Percentiles rank a stretch among this genome's conserved stretches.
phyloP scores from a whole-genome alignment of 2,113 vertebrate species.

The Junco hyemalis region DNA sequence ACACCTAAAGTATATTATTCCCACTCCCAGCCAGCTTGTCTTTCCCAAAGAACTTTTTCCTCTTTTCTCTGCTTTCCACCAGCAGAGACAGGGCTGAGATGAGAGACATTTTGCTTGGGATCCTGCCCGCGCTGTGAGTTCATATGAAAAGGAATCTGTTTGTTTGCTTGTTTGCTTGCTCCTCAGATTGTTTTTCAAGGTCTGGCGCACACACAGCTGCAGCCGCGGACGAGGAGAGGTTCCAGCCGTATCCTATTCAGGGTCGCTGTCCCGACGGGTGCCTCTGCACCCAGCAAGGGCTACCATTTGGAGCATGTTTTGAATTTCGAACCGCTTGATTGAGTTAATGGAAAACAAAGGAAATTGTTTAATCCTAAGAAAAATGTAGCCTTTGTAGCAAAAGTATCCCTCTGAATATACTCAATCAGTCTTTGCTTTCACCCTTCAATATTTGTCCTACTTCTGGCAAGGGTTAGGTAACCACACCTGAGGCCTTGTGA shows the following conservation, averaged over 20 bases:
- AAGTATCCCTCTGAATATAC: neutral
- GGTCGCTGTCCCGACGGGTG: neutral
- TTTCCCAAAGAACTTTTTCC: constrained; percentile 32
- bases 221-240: neutral
- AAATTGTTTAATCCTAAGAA: neutral
- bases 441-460: neutral
- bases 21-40: neutral
- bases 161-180: constrained; percentile 52
- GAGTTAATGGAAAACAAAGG: constrained; percentile 22
- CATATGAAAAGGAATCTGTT: constrained; percentile 59
- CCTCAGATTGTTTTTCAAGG: constrained; percentile 49
- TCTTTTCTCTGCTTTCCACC: constrained; percentile 44
- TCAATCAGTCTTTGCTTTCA: neutral
- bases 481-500: constrained; percentile 18
- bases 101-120: constrained; percentile 52
- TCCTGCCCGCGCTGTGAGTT: constrained; percentile 34
- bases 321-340: neutral
- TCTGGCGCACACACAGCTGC: constrained; percentile 30
- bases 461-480: neutral
- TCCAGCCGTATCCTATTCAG: neutral
- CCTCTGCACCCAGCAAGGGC: neutral
- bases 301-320: neutral
- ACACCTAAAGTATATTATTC: neutral
- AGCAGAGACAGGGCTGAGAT: constrained; percentile 29
- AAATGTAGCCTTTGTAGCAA: neutral